phyloP scores from a whole-genome alignment of 2,797 vertebrate species.

The Triplophysa yarkandensis region DNA sequence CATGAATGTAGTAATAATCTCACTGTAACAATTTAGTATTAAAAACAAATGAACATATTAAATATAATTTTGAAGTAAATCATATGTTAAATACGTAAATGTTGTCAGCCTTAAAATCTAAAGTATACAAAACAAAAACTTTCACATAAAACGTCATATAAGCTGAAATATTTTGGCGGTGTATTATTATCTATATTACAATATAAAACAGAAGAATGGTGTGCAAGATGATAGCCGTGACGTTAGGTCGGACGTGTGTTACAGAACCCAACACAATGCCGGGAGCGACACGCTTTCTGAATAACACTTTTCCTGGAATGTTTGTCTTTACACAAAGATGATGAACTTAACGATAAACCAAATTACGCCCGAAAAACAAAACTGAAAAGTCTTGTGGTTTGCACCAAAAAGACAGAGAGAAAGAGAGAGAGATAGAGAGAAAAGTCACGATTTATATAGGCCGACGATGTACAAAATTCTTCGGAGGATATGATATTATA shows the following conservation, averaged over 20 bases:
- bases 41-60: no score
- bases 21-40: not conserved
- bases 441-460: slow-evolving; percentile 54
- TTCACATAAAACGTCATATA: not conserved
- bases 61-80: not conserved
- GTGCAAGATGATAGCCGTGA: not conserved
- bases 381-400: slow-evolving; percentile 91
- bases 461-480: slow-evolving; percentile 49
- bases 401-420: slow-evolving; percentile 38
- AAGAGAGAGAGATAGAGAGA: slow-evolving; percentile 24
- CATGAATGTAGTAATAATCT: not conserved
- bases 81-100: not conserved
- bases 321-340: slow-evolving; percentile 56
- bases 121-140: not conserved
- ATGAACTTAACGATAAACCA: slow-evolving; percentile 57
- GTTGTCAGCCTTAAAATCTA: not conserved
- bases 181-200: not conserved
- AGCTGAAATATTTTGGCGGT: not conserved
- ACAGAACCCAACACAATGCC: not conserved
- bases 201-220: not conserved
- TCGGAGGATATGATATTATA: slow-evolving; percentile 56
- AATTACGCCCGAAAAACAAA: slow-evolving; percentile 85
- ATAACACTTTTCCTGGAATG: slow-evolving; percentile 50
- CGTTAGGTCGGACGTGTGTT: not conserved
- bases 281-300: slow-evolving; percentile 12